A percentile compares a stretch with the other conserved stretches of the same genome.
Evolutionary conservation across 2,113 vertebrate genomes (phyloP).

Genomic region (Pterophyllum scalare): DNA sequence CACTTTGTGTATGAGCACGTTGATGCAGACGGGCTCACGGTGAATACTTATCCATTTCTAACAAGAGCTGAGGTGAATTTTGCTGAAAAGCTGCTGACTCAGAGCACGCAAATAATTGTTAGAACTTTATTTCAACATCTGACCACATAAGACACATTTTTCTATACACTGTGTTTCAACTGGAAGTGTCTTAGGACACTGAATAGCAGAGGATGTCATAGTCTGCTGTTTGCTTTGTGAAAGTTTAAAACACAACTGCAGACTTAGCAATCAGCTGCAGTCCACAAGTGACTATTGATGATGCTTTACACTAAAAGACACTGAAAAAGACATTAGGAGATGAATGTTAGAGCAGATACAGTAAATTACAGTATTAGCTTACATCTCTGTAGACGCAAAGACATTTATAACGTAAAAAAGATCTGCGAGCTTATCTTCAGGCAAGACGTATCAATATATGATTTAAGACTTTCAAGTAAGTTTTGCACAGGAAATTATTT

Average conservation of each 20-base stretch:
- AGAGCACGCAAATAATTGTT: background rate
- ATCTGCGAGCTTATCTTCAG: constrained; percentile 22
- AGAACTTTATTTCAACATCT: constrained; percentile 75
- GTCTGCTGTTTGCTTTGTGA: constrained; percentile 45
- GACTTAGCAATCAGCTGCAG: constrained; percentile 22
- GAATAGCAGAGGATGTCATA: constrained; percentile 3
- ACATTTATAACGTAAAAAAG: constrained; percentile 19
- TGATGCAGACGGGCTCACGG: background rate
- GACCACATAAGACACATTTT: constrained; percentile 61
- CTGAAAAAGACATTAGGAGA: constrained; percentile 5
- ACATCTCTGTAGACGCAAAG: constrained; percentile 17
- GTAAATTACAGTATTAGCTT: constrained; percentile 40
- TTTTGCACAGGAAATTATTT: constrained; percentile 57
- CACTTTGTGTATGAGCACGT: background rate
- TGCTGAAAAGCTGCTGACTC: background rate
- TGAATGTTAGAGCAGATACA: constrained; percentile 11
- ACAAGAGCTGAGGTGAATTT: background rate
- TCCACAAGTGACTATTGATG: constrained; percentile 2
- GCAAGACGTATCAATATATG: constrained; percentile 53
- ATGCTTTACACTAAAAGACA: constrained; percentile 32
- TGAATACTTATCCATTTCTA: background rate
- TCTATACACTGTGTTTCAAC: constrained; percentile 43
- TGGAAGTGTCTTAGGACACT: constrained; percentile 44
- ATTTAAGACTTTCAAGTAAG: constrained; percentile 74
- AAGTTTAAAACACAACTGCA: constrained; percentile 53